Base-by-base conservation (phyloP, 2,797 vertebrate species). In the Meriones psammophilus region DNA sequence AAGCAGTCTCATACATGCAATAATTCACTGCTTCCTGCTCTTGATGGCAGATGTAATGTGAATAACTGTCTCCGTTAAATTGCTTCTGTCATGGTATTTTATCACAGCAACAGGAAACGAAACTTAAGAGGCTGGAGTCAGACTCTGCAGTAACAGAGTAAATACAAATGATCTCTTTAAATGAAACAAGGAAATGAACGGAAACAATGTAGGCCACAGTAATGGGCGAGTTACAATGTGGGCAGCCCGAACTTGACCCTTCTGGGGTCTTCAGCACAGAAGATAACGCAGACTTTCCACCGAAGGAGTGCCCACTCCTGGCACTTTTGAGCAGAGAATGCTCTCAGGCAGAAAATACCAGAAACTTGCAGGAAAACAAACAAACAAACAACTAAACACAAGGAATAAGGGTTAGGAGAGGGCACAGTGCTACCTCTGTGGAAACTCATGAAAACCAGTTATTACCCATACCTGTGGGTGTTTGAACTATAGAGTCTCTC, bases 81-180 rank as follows among this genome's bases (percentile, higher is more conserved):
- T 73, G 68, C 68, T 42, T 88, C 15, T 73, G 69, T 74, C 86
- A 60, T 36, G 54, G 36, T 74, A 42, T 88, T 88, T 88, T 73
- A 73, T 74, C 86, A 30, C 26, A 60, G n/a, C 69, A 60, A 74
- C 54, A 42, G 54, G 68, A 87, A 87, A 87, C 13, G n/a, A 87
- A 87, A 80, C 78, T 80, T 80, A 24, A 20, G 50, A 28, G 46
- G 33, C 84, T 87, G 22, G 9, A 92, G 84, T 39, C 46, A 73
- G 42, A 60, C 60, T 36, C 46, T 30, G 7, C 33, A 24, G 76
- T 79, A 62, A 64, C 18, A 50, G 60, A 68, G 71, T 56, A 46
- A 83, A 36, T 79, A 85, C 81, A 93, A 93, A 94, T 58, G 15
- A 17, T 69, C 50, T 89, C 77, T 87, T 81, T 76, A 95, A 78